These are phyloP conservation scores for Clanis bilineata DNA, from an alignment of 2,888 invertebrate species.

Conservation along the genomic window DNA sequence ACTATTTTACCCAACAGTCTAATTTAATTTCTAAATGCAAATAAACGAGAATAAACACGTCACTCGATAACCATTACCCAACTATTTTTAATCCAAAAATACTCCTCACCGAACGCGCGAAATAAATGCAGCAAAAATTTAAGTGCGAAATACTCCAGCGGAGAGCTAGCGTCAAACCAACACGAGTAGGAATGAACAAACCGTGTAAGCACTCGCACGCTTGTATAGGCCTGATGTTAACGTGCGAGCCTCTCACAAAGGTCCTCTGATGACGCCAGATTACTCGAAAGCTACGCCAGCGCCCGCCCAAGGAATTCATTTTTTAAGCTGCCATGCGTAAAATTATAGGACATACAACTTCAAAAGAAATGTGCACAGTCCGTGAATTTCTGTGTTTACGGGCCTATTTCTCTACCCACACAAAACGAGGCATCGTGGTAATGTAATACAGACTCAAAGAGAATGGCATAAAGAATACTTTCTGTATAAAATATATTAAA, in stretches of 20 bases:
- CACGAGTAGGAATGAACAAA: conserved; percentile 23
- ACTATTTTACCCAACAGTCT: too few species aligned
- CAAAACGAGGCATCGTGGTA: too few species aligned
- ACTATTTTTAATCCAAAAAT: background rate
- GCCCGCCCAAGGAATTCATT: background rate
- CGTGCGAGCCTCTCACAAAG: conserved; percentile 1
- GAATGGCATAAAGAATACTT: too few species aligned
- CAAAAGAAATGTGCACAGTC: background rate
- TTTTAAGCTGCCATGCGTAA: background rate
- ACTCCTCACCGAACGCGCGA: background rate
- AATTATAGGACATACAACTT: background rate
- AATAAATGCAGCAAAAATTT: background rate
- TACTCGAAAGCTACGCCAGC: background rate
- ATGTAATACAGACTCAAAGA: too few species aligned
- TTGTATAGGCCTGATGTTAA: background rate
- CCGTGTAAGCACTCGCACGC: conserved; percentile 20
- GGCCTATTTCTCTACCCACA: too few species aligned
- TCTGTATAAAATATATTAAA: too few species aligned
- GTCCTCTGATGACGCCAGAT: background rate
- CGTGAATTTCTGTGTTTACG: background rate
- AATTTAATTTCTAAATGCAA: too few species aligned
- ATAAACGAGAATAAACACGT: too few species aligned
- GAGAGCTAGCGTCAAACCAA: conserved; percentile 14
- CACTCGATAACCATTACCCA: too few species aligned
- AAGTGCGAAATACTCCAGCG: conserved; percentile 6